Percentiles rank a stretch among this genome's conserved stretches.
Conservation (phyloP, 2,888 invertebrate genomes). For the Apantesis nais region DNA sequence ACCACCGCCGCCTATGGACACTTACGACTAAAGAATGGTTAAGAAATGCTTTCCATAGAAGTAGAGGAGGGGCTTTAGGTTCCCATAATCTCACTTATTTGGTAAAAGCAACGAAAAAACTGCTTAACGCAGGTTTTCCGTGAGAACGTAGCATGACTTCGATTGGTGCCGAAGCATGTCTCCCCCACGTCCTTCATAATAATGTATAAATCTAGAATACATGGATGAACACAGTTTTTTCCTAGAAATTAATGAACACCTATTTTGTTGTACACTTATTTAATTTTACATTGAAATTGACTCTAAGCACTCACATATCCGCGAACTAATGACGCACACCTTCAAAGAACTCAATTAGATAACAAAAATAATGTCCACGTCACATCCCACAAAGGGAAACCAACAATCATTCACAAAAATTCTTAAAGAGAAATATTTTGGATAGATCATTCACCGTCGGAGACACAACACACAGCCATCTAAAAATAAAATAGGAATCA, state of each 20-base stretch:
- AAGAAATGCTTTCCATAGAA: too few species aligned
- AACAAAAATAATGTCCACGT: conserved; percentile 23
- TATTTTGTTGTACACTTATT: not conserved
- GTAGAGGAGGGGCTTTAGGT: too few species aligned
- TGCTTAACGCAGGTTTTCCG: too few species aligned
- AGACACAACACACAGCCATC: conserved; percentile 68
- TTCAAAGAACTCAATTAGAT: conserved; percentile 12
- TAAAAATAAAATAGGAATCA: conserved; percentile 72
- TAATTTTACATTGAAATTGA: not conserved
- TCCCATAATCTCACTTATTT: too few species aligned
- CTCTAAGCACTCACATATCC: not conserved
- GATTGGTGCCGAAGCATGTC: too few species aligned
- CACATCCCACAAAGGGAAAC: conserved; percentile 42
- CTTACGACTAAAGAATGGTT: too few species aligned
- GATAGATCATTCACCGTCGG: conserved; percentile 61
- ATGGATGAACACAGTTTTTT: not conserved
- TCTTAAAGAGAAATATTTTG: conserved; percentile 47
- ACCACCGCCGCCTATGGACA: too few species aligned
- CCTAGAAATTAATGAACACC: not conserved
- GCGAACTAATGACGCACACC: conserved; percentile 13
- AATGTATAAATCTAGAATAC: too few species aligned
- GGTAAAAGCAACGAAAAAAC: too few species aligned
- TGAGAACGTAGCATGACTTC: too few species aligned
- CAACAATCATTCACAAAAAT: conserved; percentile 38
- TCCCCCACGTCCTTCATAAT: too few species aligned